These are phyloP conservation scores for Eilema depressum DNA, from an alignment of 2,888 invertebrate genomes.

Conservation along the genomic window DNA sequence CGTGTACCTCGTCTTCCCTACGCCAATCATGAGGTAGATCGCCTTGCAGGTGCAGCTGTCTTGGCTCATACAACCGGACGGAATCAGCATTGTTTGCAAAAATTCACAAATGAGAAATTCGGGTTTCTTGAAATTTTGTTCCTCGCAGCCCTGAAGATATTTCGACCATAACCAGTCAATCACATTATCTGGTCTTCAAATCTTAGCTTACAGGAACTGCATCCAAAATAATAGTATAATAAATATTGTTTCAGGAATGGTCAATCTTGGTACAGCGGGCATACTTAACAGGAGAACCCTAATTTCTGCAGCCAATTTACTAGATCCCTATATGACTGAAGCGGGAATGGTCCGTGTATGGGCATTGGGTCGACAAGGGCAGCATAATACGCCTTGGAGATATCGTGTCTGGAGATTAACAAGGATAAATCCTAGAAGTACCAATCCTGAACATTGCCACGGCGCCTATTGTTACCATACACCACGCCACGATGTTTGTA, in stretches of 20 bases:
- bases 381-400: constrained; percentile 58
- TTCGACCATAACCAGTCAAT: too few species aligned
- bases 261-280: constrained; percentile 56
- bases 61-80: too few species aligned
- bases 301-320: constrained; percentile 62
- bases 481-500: constrained; percentile 63
- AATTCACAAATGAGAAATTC: too few species aligned
- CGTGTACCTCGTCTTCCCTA: too few species aligned
- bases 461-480: constrained; percentile 63
- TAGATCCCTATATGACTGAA: constrained; percentile 57
- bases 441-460: constrained; percentile 69
- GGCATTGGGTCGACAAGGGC: constrained; percentile 60
- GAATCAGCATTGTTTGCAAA: too few species aligned
- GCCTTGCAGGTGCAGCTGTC: not conserved
- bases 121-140: too few species aligned
- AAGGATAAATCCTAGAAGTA: constrained; percentile 60
- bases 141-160: too few species aligned
- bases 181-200: too few species aligned
- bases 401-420: constrained; percentile 64
- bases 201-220: not conserved
- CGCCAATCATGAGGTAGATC: too few species aligned
- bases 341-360: constrained; percentile 63
- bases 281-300: constrained; percentile 62
- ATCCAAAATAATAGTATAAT: not conserved
- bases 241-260: constrained; percentile 54